Conservation (phyloP, 1,140 invertebrate genomes). For the Pseudomyrmex cubaensis region DNA sequence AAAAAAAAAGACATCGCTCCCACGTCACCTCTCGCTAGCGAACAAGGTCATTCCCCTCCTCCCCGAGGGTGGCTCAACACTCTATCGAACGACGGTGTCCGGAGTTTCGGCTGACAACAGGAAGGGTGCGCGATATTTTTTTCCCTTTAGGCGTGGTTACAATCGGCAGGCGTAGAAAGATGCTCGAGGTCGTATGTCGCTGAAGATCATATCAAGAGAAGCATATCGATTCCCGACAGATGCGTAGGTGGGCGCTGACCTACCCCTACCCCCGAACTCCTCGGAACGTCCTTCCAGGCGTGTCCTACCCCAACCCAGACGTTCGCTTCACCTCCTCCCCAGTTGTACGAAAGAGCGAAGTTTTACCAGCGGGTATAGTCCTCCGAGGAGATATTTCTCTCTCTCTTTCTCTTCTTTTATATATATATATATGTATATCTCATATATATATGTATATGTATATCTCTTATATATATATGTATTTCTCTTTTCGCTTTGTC, state of each 20-base stretch:
- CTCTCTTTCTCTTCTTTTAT: too few relatives aligned
- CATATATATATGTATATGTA: too few relatives aligned
- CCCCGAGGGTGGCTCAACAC: not conserved
- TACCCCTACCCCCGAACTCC: constrained; percentile 77
- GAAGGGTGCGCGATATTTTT: constrained; percentile 16
- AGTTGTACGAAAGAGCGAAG: constrained; percentile 2
- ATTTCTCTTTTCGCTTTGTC: not conserved
- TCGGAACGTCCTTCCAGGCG: constrained; percentile 76
- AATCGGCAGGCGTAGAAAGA: constrained; percentile 41
- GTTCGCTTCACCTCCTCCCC: constrained; percentile 70
- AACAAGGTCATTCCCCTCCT: too few relatives aligned
- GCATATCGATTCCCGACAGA: constrained; percentile 73
- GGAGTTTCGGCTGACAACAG: not conserved
- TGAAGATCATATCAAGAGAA: constrained; percentile 51
- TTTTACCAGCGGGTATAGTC: constrained; percentile 9
- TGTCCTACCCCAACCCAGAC: constrained; percentile 81
- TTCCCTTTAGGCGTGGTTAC: constrained; percentile 22
- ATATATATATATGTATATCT: too few relatives aligned
- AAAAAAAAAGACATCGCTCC: too few relatives aligned
- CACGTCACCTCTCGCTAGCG: too few relatives aligned
- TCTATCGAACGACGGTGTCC: constrained; percentile 43
- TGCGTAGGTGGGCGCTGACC: constrained; percentile 82
- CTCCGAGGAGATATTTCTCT: not conserved
- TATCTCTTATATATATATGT: too few relatives aligned
- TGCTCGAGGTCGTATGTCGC: constrained; percentile 44